Evolutionary conservation across 92 coral and sea anemone genomes (phyloP).

Genomic region (Muricea muricata): DNA sequence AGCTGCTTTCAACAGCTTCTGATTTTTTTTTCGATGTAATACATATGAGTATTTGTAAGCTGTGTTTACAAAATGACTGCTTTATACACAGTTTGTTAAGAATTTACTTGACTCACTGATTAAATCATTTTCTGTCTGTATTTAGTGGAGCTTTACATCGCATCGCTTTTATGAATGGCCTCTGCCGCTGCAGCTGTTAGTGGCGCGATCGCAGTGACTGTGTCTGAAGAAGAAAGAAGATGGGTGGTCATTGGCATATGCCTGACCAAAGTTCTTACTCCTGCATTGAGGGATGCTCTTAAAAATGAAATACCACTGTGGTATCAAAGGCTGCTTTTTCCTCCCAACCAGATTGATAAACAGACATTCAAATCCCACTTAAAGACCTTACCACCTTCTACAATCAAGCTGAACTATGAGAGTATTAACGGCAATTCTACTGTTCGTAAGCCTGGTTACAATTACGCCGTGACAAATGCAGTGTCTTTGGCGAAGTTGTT

Average conservation of each 20-base stretch:
- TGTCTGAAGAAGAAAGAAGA: conserved; percentile 52
- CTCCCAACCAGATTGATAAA: conserved; percentile 36
- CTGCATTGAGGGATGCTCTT: conserved; percentile 33
- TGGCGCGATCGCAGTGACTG: neutral
- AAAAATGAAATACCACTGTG: neutral
- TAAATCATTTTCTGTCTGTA: too few species aligned
- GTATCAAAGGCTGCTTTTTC: conserved; percentile 23
- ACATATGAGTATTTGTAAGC: too few species aligned
- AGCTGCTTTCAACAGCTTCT: too few species aligned
- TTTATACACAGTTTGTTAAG: too few species aligned
- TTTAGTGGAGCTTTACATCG: conserved; percentile 72
- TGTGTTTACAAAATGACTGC: too few species aligned
- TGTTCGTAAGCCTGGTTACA: conserved; percentile 47
- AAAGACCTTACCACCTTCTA: conserved; percentile 24
- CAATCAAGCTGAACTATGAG: conserved; percentile 63
- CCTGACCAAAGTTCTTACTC: conserved; percentile 57
- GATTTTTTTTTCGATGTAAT: too few species aligned
- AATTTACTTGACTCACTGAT: too few species aligned
- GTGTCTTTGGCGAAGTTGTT: conserved; percentile 79
- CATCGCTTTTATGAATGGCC: conserved; percentile 16
- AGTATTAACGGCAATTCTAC: conserved; percentile 76
- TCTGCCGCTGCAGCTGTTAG: neutral
- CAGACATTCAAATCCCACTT: neutral
- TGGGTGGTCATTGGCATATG: conserved; percentile 64
- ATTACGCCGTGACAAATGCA: conserved; percentile 73